Conservation (phyloP, 2,888 invertebrate genomes). For the Lymantria monacha region DNA sequence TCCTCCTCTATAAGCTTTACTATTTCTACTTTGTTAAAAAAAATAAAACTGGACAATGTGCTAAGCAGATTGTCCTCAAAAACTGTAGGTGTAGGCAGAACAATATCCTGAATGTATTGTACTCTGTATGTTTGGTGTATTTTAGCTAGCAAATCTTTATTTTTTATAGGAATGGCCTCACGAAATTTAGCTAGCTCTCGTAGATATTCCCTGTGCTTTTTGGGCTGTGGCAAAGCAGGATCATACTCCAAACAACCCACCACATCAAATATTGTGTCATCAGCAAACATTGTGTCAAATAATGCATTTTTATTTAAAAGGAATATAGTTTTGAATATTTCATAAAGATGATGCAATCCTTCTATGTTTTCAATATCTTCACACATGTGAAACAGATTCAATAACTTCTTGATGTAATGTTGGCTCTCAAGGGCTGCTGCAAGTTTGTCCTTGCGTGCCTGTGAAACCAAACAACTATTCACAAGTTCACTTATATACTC, state of each 20-base stretch:
- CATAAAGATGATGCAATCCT: constrained; percentile 96
- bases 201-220: constrained; percentile 97
- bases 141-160: constrained; percentile 96
- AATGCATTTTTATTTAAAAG: constrained; percentile 98
- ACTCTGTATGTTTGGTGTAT: constrained; percentile 99
- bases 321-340: constrained; percentile 99
- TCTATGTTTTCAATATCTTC: constrained; percentile 98
- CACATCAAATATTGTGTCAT: constrained; percentile 98
- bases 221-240: constrained; percentile 91
- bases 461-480: constrained; percentile 93
- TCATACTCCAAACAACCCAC: constrained; percentile 99
- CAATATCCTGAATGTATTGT: constrained; percentile 99
- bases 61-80: constrained; percentile 99
- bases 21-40: constrained; percentile 99
- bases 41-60: constrained; percentile 98
- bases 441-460: constrained; percentile 95
- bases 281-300: constrained; percentile 98
- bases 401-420: constrained; percentile 96
- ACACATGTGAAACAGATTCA: constrained; percentile 97
- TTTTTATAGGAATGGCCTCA: constrained; percentile 97
- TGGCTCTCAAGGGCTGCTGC: constrained; percentile 96
- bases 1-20: constrained; percentile 99
- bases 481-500: constrained; percentile 97
- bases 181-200: constrained; percentile 95
- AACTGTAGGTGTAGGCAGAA: constrained; percentile 98